Evolutionary conservation across 2,113 vertebrate genomes (phyloP).

Genomic region (Platysternon megacephalum): DNA sequence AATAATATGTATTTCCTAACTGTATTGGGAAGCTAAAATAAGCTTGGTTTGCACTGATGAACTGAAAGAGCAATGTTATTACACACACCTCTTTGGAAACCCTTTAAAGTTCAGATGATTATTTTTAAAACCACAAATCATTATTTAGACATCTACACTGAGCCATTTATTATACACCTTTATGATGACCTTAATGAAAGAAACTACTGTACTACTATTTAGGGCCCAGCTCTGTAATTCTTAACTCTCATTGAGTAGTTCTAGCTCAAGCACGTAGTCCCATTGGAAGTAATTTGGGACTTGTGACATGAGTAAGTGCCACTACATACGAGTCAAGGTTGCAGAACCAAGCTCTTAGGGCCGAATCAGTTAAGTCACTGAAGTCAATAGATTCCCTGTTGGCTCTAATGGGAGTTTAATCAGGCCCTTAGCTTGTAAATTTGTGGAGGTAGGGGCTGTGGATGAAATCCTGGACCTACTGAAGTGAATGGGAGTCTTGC

Average conservation of each 20-base stretch:
- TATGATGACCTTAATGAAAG: not conserved
- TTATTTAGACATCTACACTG: not conserved
- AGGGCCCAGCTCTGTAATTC: not conserved
- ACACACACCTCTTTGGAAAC: not conserved
- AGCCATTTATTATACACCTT: not conserved
- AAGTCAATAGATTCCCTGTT: not conserved
- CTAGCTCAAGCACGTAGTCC: not conserved
- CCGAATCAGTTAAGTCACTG: not conserved
- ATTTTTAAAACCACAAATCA: not conserved
- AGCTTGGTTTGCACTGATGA: conserved; percentile 11
- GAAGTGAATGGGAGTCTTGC: not conserved
- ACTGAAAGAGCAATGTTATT: conserved; percentile 14
- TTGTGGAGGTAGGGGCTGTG: not conserved
- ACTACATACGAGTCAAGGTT: not conserved
- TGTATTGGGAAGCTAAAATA: conserved; percentile 27
- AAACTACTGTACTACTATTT: not conserved
- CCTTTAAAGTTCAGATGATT: not conserved
- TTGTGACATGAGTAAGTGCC: not conserved
- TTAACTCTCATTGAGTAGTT: not conserved
- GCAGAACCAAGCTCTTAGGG: not conserved
- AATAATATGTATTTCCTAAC: not conserved
- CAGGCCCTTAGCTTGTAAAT: not conserved
- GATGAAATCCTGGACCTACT: not conserved
- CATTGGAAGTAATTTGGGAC: not conserved
- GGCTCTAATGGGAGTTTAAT: not conserved